phyloP scores from a whole-genome alignment of 2,113 vertebrate species.

The Lampris megalopsis region DNA sequence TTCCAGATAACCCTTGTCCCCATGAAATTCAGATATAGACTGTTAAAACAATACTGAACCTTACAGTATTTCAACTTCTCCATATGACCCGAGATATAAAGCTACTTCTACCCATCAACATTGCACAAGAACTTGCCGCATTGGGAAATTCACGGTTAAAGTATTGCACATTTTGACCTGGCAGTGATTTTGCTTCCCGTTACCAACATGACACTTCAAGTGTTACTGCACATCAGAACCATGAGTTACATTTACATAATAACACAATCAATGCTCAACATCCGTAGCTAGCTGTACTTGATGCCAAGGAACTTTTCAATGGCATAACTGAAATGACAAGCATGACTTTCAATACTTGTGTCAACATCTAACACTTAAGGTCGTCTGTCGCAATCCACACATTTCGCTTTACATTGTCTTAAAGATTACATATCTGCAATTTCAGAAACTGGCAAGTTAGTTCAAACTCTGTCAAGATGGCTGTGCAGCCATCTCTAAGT shows the following conservation, averaged over 20 bases:
- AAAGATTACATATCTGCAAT: too few relatives aligned
- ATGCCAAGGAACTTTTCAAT: constrained; percentile 25
- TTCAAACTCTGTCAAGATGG: too few relatives aligned
- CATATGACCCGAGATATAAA: background rate
- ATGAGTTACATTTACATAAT: constrained; percentile 40
- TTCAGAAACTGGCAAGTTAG: too few relatives aligned
- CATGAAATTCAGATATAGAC: background rate
- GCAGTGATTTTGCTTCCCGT: constrained; percentile 24
- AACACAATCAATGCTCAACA: constrained; percentile 33
- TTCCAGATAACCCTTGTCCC: background rate
- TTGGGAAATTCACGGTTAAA: too few relatives aligned
- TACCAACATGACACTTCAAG: constrained; percentile 30
- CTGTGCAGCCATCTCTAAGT: too few relatives aligned
- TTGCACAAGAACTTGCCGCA: background rate
- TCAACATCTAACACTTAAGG: constrained; percentile 1
- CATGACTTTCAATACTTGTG: constrained; percentile 2
- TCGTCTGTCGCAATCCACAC: background rate
- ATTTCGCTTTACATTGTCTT: background rate
- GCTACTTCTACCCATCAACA: background rate
- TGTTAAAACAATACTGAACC: too few relatives aligned
- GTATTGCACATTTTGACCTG: background rate
- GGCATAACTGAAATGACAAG: constrained; percentile 23
- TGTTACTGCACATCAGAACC: constrained; percentile 21
- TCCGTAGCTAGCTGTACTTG: constrained; percentile 4
- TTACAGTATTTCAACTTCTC: too few relatives aligned